Percentiles rank a stretch among this genome's conserved stretches.
phyloP scores from a whole-genome alignment of 2,797 vertebrate species.

The Acrossocheilus fasciatus region DNA sequence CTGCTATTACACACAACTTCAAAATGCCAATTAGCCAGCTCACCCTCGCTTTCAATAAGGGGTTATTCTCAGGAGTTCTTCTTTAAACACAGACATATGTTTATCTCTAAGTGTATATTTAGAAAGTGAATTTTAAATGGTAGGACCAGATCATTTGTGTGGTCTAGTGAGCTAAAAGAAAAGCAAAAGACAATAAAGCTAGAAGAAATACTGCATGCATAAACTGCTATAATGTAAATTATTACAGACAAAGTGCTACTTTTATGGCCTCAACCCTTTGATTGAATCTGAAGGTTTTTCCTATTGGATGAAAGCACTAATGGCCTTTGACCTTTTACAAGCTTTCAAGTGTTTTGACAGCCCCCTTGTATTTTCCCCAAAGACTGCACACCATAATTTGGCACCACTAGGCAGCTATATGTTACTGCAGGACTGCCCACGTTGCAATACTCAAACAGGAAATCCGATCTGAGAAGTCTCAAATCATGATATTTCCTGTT shows the following conservation, averaged over 20 bases:
- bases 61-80: constrained; percentile 45
- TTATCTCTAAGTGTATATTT: constrained; percentile 41
- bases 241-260: background rate
- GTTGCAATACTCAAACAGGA: constrained; percentile 48
- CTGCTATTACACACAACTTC: constrained; percentile 59
- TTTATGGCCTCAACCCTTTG: constrained; percentile 4
- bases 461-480: constrained; percentile 50
- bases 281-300: constrained; percentile 4
- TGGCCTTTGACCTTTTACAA: constrained; percentile 13
- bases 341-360: constrained; percentile 44
- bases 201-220: too few relatives aligned
- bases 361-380: constrained; percentile 14
- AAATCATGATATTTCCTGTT: constrained; percentile 50
- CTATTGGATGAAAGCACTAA: constrained; percentile 26
- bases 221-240: background rate
- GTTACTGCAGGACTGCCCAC: constrained; percentile 49
- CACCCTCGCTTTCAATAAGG: constrained; percentile 42
- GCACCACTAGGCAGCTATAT: constrained; percentile 17
- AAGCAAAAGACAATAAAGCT: background rate
- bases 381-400: constrained; percentile 41
- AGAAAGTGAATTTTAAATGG: constrained; percentile 27
- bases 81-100: constrained; percentile 51
- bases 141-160: background rate
- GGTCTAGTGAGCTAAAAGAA: background rate
- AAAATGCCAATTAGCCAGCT: constrained; percentile 47